Percentiles rank a stretch among this genome's conserved stretches.
Evolutionary conservation across 2,888 invertebrate species (phyloP).

Genomic region (Pegoplata infirma): DNA sequence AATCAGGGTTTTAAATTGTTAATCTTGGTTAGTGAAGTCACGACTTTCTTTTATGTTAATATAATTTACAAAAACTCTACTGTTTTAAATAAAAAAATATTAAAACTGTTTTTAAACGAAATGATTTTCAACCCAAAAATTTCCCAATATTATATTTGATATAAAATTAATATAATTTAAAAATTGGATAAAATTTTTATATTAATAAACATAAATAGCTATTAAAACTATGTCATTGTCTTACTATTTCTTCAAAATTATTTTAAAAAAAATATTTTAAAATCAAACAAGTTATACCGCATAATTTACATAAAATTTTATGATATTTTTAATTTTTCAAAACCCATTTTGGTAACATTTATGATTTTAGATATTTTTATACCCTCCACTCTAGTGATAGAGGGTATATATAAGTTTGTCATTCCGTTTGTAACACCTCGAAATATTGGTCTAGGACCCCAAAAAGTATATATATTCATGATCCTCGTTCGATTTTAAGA

Average conservation of each 20-base stretch:
- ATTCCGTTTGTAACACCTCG: too few species aligned
- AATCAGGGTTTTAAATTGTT: not conserved
- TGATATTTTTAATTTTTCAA: conserved; percentile 6
- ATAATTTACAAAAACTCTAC: not conserved
- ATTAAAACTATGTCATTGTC: conserved; percentile 17
- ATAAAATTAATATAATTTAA: not conserved
- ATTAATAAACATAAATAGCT: conserved; percentile 22
- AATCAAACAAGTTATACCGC: conserved; percentile 40
- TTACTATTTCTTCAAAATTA: not conserved
- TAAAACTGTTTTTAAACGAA: not conserved
- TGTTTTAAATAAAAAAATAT: not conserved
- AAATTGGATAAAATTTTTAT: conserved; percentile 21
- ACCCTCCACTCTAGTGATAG: too few species aligned
- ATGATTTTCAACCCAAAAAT: not conserved
- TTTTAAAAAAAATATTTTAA: conserved; percentile 2
- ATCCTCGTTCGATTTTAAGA: too few species aligned
- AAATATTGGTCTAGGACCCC: too few species aligned
- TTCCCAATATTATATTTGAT: not conserved
- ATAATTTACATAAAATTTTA: not conserved
- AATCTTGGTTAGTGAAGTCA: not conserved
- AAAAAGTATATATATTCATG: too few species aligned
- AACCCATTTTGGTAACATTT: conserved; percentile 11
- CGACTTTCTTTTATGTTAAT: conserved; percentile 32
- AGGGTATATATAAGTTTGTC: too few species aligned
- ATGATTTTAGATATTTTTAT: too few species aligned